Conservation (phyloP, 2,797 vertebrate genomes). For the Gadopsis marmoratus region DNA sequence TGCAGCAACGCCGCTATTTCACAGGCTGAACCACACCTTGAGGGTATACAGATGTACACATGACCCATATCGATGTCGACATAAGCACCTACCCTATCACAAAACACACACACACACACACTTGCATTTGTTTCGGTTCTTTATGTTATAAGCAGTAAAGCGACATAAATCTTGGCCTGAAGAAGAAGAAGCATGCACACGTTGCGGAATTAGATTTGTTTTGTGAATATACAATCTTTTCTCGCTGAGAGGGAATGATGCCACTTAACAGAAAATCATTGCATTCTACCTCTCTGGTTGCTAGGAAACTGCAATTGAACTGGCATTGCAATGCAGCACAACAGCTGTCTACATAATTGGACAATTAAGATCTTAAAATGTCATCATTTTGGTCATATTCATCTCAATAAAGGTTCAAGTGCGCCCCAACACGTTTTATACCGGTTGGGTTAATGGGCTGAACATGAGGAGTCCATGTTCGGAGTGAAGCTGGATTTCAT, state of each 20-base stretch:
- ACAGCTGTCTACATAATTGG: slow-evolving; percentile 86
- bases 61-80: slow-evolving; percentile 28
- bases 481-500: slow-evolving; percentile 64
- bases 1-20: slow-evolving; percentile 28
- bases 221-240: slow-evolving; percentile 43
- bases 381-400: slow-evolving; percentile 84
- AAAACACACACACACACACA: slow-evolving; percentile 31
- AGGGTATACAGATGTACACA: slow-evolving; percentile 32
- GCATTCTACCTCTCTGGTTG: slow-evolving; percentile 84
- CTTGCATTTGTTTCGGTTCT: slow-evolving; percentile 11
- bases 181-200: slow-evolving; percentile 18
- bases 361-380: slow-evolving; percentile 87
- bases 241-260: slow-evolving; percentile 65
- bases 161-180: not conserved
- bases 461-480: slow-evolving; percentile 75
- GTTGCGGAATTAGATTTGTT: slow-evolving; percentile 51
- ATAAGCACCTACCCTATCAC: slow-evolving; percentile 1
- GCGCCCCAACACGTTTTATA: slow-evolving; percentile 75
- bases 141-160: slow-evolving; percentile 7
- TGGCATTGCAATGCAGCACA: slow-evolving; percentile 84
- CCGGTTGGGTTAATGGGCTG: slow-evolving; percentile 82
- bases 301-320: slow-evolving; percentile 88
- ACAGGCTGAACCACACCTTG: slow-evolving; percentile 27
- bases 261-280: slow-evolving; percentile 82
- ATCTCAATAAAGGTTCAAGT: slow-evolving; percentile 80